phyloP scores from a whole-genome alignment of 1,140 invertebrate species.

The Augochlora pura region DNA sequence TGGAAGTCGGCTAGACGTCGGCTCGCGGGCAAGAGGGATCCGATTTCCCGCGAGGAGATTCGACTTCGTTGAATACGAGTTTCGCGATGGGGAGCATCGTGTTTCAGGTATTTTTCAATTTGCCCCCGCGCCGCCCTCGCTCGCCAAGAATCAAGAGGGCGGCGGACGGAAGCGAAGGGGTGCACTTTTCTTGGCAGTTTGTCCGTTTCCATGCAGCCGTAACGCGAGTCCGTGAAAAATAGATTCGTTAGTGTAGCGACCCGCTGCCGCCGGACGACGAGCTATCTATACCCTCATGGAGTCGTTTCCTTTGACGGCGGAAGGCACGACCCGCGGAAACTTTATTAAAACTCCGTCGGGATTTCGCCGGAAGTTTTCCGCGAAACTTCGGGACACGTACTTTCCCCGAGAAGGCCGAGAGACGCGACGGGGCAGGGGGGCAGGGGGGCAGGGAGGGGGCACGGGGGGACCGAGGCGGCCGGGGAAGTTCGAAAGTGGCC shows the following conservation, averaged over 20 bases:
- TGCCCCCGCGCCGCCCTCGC: too few species aligned
- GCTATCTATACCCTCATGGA: background rate
- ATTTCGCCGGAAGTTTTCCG: constrained; percentile 14
- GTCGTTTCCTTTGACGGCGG: background rate
- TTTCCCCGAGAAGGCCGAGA: background rate
- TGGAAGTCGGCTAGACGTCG: background rate
- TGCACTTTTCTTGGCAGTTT: background rate
- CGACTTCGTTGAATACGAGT: background rate
- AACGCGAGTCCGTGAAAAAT: background rate
- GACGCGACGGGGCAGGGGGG: background rate
- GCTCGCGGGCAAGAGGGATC: too few species aligned
- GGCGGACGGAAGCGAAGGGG: too few species aligned
- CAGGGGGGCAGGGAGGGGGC: background rate
- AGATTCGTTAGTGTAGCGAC: background rate
- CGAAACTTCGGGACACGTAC: constrained; percentile 32
- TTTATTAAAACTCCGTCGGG: constrained; percentile 40
- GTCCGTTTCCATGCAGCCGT: background rate
- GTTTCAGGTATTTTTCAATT: too few species aligned
- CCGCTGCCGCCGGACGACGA: background rate
- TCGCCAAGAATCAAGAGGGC: too few species aligned
- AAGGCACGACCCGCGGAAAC: constrained; percentile 21
- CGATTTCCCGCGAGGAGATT: background rate
- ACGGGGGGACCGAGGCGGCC: background rate
- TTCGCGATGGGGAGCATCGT: background rate
- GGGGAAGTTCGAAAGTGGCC: constrained; percentile 32